Conservation (phyloP, 1,140 invertebrate species). For the Nomia melanderi region DNA sequence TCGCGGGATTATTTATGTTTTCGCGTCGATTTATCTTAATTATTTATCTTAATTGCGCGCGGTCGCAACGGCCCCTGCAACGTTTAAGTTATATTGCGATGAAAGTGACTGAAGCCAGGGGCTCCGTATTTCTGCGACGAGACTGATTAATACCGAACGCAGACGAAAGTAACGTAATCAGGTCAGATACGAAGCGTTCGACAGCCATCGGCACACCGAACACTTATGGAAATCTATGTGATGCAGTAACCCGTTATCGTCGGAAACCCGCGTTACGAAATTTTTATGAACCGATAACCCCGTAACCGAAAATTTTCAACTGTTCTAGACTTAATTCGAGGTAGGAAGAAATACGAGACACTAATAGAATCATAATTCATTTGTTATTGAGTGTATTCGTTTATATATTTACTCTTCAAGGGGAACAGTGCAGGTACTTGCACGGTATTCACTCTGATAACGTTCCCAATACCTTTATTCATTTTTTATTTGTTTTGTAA, state of each 20-base stretch:
- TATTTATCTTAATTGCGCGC: constrained; percentile 33
- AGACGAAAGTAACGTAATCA: constrained; percentile 1
- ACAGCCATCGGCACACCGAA: not conserved
- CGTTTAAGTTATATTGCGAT: not conserved
- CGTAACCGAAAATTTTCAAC: not conserved
- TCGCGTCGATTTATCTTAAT: constrained; percentile 19
- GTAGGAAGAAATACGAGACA: too few relatives aligned
- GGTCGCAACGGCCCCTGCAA: not conserved
- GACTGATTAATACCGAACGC: constrained; percentile 18
- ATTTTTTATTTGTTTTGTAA: too few relatives aligned
- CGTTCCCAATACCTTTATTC: too few relatives aligned
- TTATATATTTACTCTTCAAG: too few relatives aligned
- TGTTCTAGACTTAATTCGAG: not conserved
- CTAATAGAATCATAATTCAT: too few relatives aligned
- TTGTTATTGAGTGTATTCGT: too few relatives aligned
- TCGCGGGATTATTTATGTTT: not conserved
- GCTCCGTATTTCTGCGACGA: not conserved
- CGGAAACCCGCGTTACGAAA: too few relatives aligned
- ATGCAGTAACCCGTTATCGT: not conserved
- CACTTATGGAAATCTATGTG: not conserved
- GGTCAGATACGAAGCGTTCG: constrained; percentile 20
- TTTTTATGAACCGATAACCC: not conserved
- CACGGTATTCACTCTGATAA: too few relatives aligned
- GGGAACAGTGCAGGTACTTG: too few relatives aligned
- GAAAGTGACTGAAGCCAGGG: not conserved